Conservation (phyloP, 2,797 vertebrate genomes). For the Pseudomugil tenellus region DNA sequence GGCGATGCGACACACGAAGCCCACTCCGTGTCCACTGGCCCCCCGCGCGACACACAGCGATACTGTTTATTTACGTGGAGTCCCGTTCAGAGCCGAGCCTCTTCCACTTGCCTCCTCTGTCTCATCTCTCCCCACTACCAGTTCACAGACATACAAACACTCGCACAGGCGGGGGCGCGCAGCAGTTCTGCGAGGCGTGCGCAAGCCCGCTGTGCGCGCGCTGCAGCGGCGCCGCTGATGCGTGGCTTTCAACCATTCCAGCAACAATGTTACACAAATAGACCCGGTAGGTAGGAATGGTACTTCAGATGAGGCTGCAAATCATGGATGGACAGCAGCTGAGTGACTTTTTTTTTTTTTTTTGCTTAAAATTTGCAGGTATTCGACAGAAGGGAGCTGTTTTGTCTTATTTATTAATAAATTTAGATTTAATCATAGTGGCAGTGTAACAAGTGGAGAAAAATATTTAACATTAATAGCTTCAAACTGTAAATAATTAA, state of each 20-base stretch:
- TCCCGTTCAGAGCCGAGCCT: conserved; percentile 55
- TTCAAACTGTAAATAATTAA: conserved; percentile 12
- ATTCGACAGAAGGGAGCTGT: conserved; percentile 55
- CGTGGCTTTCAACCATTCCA: conserved; percentile 36
- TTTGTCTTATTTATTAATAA: conserved; percentile 35
- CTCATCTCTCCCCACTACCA: conserved; percentile 35
- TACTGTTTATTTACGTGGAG: conserved; percentile 52
- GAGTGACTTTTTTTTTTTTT: conserved; percentile 33
- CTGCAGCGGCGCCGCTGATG: conserved; percentile 70
- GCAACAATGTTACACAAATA: conserved; percentile 43
- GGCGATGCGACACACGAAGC: conserved; percentile 33
- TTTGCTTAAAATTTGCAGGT: background rate
- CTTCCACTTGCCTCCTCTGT: conserved; percentile 55
- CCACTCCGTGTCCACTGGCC: conserved; percentile 17
- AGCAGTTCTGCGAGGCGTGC: conserved; percentile 55
- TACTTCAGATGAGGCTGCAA: conserved; percentile 8
- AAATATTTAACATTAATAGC: conserved; percentile 14
- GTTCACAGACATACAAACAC: conserved; percentile 33
- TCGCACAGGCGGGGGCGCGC: conserved; percentile 58
- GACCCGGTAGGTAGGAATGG: conserved; percentile 14
- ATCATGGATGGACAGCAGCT: conserved; percentile 65
- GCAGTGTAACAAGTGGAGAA: conserved; percentile 1
- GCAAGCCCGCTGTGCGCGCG: conserved; percentile 59
- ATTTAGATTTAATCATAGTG: conserved; percentile 14
- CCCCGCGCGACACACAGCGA: conserved; percentile 27